Conservation (phyloP, 2,113 vertebrate genomes). For the Boleophthalmus pectinirostris region DNA sequence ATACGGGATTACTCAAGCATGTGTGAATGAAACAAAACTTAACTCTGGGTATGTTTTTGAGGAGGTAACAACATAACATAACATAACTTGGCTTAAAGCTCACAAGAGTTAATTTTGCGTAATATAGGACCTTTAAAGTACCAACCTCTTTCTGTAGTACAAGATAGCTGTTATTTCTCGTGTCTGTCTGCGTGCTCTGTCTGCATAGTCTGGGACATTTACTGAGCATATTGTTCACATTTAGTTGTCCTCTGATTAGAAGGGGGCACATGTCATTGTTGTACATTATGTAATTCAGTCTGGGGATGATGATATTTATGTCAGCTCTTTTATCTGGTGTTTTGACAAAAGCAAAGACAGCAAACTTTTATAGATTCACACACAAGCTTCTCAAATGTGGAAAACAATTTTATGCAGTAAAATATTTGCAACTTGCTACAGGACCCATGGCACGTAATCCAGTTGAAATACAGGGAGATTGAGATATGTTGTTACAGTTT, state of each 20-base stretch:
- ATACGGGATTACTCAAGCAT: too few relatives aligned
- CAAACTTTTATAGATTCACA: conserved; percentile 45
- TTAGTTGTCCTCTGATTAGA: conserved; percentile 56
- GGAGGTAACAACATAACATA: too few relatives aligned
- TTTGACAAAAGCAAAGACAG: conserved; percentile 28
- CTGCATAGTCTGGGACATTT: conserved; percentile 59
- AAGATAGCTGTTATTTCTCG: conserved; percentile 37
- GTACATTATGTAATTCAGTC: conserved; percentile 60
- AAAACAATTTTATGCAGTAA: conserved; percentile 9
- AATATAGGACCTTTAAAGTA: conserved; percentile 4
- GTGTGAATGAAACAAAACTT: too few relatives aligned
- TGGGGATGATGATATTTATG: conserved; percentile 56
- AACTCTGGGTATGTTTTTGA: too few relatives aligned
- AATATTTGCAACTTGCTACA: background rate
- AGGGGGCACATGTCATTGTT: conserved; percentile 25
- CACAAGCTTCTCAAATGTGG: conserved; percentile 9
- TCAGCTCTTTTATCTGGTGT: conserved; percentile 46
- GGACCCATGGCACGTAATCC: background rate
- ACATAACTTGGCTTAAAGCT: too few relatives aligned
- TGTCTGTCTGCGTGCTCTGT: conserved; percentile 43
- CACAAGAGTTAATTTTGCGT: too few relatives aligned
- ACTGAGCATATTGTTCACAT: conserved; percentile 75
- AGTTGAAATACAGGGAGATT: background rate
- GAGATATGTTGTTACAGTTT: background rate
- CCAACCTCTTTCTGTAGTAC: conserved; percentile 30